Evolutionary conservation across 2,113 vertebrate genomes (phyloP).

Genomic region (Coptodon rendalli): DNA sequence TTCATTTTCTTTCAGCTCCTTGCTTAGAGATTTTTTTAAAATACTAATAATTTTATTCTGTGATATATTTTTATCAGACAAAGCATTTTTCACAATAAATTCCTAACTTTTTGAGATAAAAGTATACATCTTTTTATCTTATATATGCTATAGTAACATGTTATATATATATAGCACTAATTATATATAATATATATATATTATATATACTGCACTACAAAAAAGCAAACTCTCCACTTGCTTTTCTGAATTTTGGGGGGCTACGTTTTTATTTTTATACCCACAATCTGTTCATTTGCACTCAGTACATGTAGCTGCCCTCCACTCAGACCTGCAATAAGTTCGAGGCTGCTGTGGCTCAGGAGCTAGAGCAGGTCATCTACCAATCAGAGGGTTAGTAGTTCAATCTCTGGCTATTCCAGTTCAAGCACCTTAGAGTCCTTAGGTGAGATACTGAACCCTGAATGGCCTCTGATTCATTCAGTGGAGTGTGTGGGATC

Average conservation of each 20-base stretch:
- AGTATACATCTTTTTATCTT: background rate
- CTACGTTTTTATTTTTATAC: fast-evolving
- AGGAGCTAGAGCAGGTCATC: background rate
- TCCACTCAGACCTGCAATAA: background rate
- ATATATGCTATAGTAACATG: background rate
- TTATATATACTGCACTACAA: background rate
- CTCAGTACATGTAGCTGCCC: fast-evolving
- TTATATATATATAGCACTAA: background rate
- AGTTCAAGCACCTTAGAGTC: background rate
- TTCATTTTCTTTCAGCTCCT: background rate
- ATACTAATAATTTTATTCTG: background rate
- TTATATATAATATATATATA: too few relatives aligned
- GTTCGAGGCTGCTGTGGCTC: background rate
- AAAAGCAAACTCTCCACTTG: fast-evolving
- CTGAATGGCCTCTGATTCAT: background rate
- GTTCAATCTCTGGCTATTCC: background rate
- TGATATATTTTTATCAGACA: background rate
- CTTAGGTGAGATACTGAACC: background rate
- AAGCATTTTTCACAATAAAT: background rate
- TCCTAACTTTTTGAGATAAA: background rate
- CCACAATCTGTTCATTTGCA: background rate
- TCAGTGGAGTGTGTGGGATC: background rate
- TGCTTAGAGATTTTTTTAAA: background rate
- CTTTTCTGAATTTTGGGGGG: fast-evolving
- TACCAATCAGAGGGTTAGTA: background rate